Conservation (phyloP, 2,797 vertebrate genomes). For the Molossus alvarezi region DNA sequence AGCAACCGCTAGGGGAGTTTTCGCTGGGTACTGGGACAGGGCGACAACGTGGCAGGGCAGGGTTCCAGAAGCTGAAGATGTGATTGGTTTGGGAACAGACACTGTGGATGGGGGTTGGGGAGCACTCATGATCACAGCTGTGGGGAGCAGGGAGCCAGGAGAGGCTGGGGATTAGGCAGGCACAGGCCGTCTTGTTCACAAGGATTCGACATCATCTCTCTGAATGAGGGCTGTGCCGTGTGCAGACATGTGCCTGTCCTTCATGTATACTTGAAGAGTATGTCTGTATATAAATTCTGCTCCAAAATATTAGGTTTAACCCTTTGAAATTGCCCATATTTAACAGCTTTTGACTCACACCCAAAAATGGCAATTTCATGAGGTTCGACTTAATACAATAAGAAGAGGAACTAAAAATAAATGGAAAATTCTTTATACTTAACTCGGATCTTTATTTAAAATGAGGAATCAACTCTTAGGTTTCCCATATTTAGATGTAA, state of each 20-base stretch:
- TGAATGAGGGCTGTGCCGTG: background rate
- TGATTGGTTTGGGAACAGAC: background rate
- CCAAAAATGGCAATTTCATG: background rate
- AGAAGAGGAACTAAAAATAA: conserved; percentile 53
- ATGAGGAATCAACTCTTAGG: background rate
- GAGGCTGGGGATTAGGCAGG: too few species aligned
- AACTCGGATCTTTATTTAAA: conserved; percentile 22
- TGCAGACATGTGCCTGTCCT: background rate
- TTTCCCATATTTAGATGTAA: conserved; percentile 69
- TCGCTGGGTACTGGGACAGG: background rate
- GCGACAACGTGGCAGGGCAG: background rate
- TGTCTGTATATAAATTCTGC: background rate
- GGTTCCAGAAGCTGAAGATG: background rate
- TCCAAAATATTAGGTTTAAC: background rate
- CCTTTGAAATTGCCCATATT: background rate
- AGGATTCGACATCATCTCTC: background rate
- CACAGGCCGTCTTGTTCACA: background rate
- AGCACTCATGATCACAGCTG: background rate
- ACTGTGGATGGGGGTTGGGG: fast-evolving
- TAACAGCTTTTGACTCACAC: background rate
- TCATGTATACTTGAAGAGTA: background rate
- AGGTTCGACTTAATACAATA: background rate
- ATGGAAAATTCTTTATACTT: conserved; percentile 41
- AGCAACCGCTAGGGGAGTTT: background rate
- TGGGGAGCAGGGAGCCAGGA: background rate